Evolutionary conservation across 2,797 vertebrate genomes (phyloP).

Genomic region (Choloepus didactylus): DNA sequence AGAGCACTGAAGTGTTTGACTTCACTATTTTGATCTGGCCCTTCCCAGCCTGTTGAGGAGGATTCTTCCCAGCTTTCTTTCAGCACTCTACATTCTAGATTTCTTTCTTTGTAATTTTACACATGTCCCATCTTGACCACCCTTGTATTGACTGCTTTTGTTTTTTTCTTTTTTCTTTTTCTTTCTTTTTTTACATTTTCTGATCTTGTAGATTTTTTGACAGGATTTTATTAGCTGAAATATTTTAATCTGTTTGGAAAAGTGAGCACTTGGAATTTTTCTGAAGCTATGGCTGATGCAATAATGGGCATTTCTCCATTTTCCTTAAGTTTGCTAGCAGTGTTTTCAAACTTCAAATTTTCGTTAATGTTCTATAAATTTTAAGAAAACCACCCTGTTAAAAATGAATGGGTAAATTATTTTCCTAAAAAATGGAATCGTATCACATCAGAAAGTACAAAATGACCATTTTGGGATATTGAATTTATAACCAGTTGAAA

Average conservation of each 20-base stretch:
- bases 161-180: constrained; percentile 44
- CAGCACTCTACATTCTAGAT: too few relatives aligned
- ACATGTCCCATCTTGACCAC: constrained; percentile 32
- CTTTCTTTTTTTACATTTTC: constrained; percentile 57
- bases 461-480: constrained; percentile 36
- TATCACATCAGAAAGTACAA: constrained; percentile 45
- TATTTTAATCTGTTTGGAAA: constrained; percentile 73
- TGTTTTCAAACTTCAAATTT: not conserved
- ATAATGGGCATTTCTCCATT: constrained; percentile 70
- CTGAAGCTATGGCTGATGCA: constrained; percentile 50
- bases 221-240: constrained; percentile 69
- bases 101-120: not conserved
- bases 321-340: not conserved
- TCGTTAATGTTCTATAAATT: constrained; percentile 57
- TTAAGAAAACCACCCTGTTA: constrained; percentile 58
- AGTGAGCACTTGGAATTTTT: constrained; percentile 69
- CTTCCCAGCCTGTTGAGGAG: too few relatives aligned
- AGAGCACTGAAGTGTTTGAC: too few relatives aligned
- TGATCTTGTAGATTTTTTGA: constrained; percentile 54
- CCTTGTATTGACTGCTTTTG: constrained; percentile 15
- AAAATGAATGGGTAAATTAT: constrained; percentile 64
- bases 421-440: constrained; percentile 47
- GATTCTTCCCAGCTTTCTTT: too few relatives aligned
- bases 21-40: too few relatives aligned
- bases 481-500: constrained; percentile 49